Percentiles rank a stretch among this genome's conserved stretches.
phyloP scores from a whole-genome alignment of 2,113 vertebrate genomes.

The Crotalus tigris region DNA sequence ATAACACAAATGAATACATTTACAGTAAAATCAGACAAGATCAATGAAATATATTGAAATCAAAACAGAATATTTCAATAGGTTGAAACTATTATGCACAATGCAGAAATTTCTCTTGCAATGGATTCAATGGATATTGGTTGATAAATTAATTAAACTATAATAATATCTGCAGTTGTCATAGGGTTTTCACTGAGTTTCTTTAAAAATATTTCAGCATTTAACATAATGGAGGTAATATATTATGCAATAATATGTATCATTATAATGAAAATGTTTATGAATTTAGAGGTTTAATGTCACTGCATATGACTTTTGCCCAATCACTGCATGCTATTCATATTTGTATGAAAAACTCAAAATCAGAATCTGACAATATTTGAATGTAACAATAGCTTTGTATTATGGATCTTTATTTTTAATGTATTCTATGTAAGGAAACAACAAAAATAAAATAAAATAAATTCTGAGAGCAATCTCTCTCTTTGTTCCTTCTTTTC shows the following conservation, averaged over 20 bases:
- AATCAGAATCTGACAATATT: slow-evolving; percentile 28
- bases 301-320: neutral
- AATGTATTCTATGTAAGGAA: slow-evolving; percentile 58
- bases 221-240: slow-evolving; percentile 36
- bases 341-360: neutral
- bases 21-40: neutral
- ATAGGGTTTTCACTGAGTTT: neutral
- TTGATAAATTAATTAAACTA: neutral
- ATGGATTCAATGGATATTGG: neutral
- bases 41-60: neutral
- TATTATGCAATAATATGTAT: neutral
- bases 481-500: neutral
- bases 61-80: neutral
- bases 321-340: neutral
- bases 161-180: slow-evolving; percentile 19
- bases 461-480: neutral
- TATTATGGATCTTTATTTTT: slow-evolving; percentile 51
- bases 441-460: slow-evolving; percentile 26
- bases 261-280: neutral
- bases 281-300: neutral
- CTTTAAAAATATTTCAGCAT: slow-evolving; percentile 22
- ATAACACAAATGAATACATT: slow-evolving; percentile 12
- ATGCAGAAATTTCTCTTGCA: slow-evolving; percentile 30
- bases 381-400: slow-evolving; percentile 47
- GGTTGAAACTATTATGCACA: slow-evolving; percentile 8